Evolutionary conservation across 2,113 vertebrate genomes (phyloP).

Genomic region (Podarcis cretensis): DNA sequence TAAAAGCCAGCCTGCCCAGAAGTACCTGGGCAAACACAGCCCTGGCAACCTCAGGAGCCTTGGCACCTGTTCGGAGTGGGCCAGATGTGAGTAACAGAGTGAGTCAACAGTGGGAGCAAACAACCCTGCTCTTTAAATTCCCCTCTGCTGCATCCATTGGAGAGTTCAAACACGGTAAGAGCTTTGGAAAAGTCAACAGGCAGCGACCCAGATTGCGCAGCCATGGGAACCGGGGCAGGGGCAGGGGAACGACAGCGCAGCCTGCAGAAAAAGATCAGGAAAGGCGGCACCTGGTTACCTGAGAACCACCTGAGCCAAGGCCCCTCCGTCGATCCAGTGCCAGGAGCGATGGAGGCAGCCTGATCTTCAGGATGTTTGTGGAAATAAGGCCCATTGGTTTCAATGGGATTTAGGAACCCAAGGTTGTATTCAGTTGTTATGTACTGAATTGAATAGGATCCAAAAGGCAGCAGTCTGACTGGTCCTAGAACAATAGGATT

Average conservation of each 20-base stretch:
- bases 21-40: slow-evolving; percentile 20
- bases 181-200: slow-evolving; percentile 35
- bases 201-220: neutral
- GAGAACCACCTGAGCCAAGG: neutral
- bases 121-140: slow-evolving; percentile 13
- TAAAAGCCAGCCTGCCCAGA: neutral
- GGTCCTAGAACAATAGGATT: no score
- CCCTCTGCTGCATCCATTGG: neutral
- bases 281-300: neutral
- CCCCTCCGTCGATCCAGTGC: neutral
- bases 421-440: no score
- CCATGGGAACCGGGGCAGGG: slow-evolving; percentile 12
- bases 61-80: slow-evolving; percentile 14
- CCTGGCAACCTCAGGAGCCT: neutral
- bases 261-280: neutral
- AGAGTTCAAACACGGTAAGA: slow-evolving; percentile 23
- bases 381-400: neutral
- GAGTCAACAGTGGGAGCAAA: slow-evolving; percentile 32
- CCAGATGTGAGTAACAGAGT: slow-evolving; percentile 20
- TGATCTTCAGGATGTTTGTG: no score
- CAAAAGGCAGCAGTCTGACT: no score
- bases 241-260: no score
- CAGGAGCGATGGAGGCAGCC: neutral
- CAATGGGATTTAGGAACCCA: neutral
- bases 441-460: no score